Evolutionary conservation across 2,888 invertebrate species (phyloP).

Genomic region (Mythimna ferrago): DNA sequence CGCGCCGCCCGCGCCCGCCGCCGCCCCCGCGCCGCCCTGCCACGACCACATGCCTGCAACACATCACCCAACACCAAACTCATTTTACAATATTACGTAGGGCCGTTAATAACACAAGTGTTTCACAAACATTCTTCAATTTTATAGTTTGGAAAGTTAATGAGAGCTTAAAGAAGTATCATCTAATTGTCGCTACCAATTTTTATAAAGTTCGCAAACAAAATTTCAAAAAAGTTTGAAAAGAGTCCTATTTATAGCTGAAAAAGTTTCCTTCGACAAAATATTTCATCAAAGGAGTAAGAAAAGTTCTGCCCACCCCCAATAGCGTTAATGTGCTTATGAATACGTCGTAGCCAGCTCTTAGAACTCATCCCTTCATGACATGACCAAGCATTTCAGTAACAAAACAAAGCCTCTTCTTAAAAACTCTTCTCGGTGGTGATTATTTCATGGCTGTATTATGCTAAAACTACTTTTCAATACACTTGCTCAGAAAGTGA

Average conservation of each 20-base stretch:
- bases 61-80: not conserved
- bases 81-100: not conserved
- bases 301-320: not conserved
- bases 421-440: not conserved
- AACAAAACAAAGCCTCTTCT: not conserved
- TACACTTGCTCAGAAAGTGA: no score
- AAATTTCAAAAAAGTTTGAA: not conserved
- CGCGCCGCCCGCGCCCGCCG: conserved; percentile 72
- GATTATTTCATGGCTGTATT: no score
- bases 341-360: no score
- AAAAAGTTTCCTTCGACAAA: not conserved
- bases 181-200: not conserved
- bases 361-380: no score
- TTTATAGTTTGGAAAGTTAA: not conserved
- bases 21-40: conserved; percentile 89
- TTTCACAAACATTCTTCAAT: not conserved
- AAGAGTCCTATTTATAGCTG: not conserved
- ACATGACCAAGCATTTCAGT: no score
- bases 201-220: not conserved
- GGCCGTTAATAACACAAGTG: not conserved
- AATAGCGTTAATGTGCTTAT: not conserved
- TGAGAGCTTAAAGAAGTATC: not conserved
- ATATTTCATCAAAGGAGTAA: not conserved
- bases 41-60: conserved; percentile 94
- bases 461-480: no score